Evolutionary conservation across 2,888 invertebrate genomes (phyloP), one percentile per base, ranked within the genome.

Genomic region (Andricus quercusramuli): DNA sequence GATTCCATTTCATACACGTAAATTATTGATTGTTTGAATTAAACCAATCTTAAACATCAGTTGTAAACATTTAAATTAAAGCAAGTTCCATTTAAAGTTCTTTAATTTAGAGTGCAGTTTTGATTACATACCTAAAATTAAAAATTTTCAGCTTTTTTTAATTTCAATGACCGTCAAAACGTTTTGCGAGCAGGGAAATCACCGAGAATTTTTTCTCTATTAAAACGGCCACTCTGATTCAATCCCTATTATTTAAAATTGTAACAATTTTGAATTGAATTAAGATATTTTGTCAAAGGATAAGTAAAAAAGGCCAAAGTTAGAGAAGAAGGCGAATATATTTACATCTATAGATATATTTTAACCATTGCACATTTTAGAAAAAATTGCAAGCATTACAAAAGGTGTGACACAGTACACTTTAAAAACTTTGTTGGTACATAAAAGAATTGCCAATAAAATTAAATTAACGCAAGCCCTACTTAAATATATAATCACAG

Each of bases 371-470:
- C 70, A 70, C 56, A 56, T 59, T 74, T 17, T 74, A 56, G 56
- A 74, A 56, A 74, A 56, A 74, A 56, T 74, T 56, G 25, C 15
- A 74, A 37, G 56, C 32, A 29, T 32, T 74, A 74, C 56, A 74
- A 74, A 74, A 74, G 51, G 56, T 51, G 32, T 56, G 51, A 74
- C 74, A 29, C 51, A 51, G 51, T 56, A 32, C 59, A 74, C 56
- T 74, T 74, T 74, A n/a, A 74, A 74, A 74, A 74, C 51, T 29
- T 64, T n/a, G n/a, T 56, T 56, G 56, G 20, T 74, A 74, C 56
- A 59, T 74, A 74, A 56, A 74, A 32, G 32, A 74, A 74, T 56
- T 74, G 6, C 22, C n/a, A 51, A 74, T 74, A 74, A 74, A 74
- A 74, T 56, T 74, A 74, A 74, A 56, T 56, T 56, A 37, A 74